A percentile compares a stretch with the other conserved stretches of the same genome.
These are phyloP conservation scores for Melinaea menophilus DNA, from an alignment of 2,888 invertebrate genomes.

Conservation along the genomic window DNA sequence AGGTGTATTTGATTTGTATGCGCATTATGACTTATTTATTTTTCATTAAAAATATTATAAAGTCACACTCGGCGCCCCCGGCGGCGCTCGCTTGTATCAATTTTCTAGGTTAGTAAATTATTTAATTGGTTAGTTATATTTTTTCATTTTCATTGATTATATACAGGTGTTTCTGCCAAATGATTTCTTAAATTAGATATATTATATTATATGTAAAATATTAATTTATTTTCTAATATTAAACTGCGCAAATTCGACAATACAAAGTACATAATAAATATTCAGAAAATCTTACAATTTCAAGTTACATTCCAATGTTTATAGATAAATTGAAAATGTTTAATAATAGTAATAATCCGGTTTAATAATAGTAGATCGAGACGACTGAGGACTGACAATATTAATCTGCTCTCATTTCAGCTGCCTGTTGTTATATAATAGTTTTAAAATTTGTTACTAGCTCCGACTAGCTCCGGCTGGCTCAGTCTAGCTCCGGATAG, in stretches of 20 bases:
- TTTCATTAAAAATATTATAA: too few relatives aligned
- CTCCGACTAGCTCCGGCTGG: background rate
- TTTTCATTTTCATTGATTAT: slow-evolving; percentile 6
- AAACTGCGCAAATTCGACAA: background rate
- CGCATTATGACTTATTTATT: too few relatives aligned
- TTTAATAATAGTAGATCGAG: slow-evolving; percentile 34
- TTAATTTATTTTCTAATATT: slow-evolving; percentile 3
- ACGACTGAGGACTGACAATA: slow-evolving; percentile 74
- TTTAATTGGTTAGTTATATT: too few relatives aligned
- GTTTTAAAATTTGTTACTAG: slow-evolving; percentile 42
- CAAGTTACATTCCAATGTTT: slow-evolving; percentile 19
- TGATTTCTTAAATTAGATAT: slow-evolving; percentile 8
- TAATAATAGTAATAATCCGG: slow-evolving; percentile 5
- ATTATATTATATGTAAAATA: background rate
- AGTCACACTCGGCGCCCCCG: too few relatives aligned
- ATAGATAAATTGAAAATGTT: slow-evolving; percentile 1
- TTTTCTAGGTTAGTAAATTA: too few relatives aligned
- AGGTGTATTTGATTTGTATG: too few relatives aligned
- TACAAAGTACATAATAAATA: background rate
- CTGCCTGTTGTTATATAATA: slow-evolving; percentile 46
- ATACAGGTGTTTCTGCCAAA: slow-evolving; percentile 48
- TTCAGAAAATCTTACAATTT: background rate
- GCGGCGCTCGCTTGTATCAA: too few relatives aligned
- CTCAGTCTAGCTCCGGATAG: too few relatives aligned
- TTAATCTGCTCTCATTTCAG: slow-evolving; percentile 62